Evolutionary conservation across 2,888 invertebrate genomes (phyloP), one percentile per base, ranked within the genome.

Genomic region (Erebia palarica): DNA sequence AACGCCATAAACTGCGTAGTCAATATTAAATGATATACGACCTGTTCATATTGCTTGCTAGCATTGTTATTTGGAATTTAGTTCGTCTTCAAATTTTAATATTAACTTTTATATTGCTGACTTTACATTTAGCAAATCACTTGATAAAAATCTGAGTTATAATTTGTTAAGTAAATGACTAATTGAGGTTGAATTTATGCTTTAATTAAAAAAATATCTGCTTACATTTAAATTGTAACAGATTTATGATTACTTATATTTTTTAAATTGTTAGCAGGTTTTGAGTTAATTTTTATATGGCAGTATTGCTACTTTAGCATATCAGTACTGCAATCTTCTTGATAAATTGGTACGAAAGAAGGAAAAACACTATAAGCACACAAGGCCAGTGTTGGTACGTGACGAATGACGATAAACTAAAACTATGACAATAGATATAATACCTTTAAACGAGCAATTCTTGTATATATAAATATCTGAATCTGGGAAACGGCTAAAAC

Each of bases 1-100:
- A 73, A 65, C 59, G 69, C 42, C 70, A 67, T 75, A 75, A 72
- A 72, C 60, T 60, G 60, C 18, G 53, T 64, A 61, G 60, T 71
- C 60, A 68, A 72, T 71, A 73, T 61, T 53, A 72, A 60, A 65
- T 73, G 65, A 65, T 55, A 57, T 65, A 65, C 63, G 63, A 68
- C 68, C 71, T 65, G 51, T 73, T 68, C 68, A 73, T 70, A 70
- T 72, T 49, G 27, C 36, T 11, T 21, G 57, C 18, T 44, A 42
- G 65, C 65, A 44, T 27, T 36, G 10, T n/a, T 14, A 36, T 36
- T 13, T 53, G 8, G 44, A 44, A 18, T 42, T 42, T 27, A 59
- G n/a, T 27, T 27, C 42, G 60, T 49, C 18, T 63, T 49, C 21
- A 21, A 60, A 63, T 21, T 21, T 21, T 21, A 21, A 21, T 21